These are phyloP conservation scores for Altica lythri DNA, from an alignment of 2,888 invertebrate species.

Conservation along the genomic window DNA sequence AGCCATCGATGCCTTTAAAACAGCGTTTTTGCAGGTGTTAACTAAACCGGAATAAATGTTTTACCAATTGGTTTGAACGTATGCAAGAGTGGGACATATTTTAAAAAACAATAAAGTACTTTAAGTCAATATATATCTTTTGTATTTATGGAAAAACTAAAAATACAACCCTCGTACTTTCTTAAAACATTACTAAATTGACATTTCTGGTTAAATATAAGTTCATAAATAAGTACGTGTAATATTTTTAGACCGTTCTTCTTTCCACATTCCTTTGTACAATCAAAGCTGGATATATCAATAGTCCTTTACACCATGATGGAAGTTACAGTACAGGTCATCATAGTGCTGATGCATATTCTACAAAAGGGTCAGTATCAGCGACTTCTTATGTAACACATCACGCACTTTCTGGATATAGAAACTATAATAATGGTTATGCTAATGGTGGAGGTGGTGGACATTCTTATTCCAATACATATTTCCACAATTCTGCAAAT, in stretches of 20 bases:
- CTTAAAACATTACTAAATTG: too few species aligned
- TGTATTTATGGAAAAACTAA: too few species aligned
- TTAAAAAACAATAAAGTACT: too few species aligned
- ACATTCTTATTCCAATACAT: constrained; percentile 29
- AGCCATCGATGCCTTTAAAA: too few species aligned
- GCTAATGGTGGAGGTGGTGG: constrained; percentile 14
- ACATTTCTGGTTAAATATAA: too few species aligned
- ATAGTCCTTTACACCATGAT: constrained; percentile 7
- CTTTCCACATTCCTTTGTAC: constrained; percentile 18
- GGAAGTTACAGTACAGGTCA: constrained; percentile 15
- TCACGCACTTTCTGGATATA: constrained; percentile 26
- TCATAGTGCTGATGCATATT: constrained; percentile 1
- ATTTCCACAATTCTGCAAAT: constrained; percentile 18
- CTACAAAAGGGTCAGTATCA: constrained; percentile 28
- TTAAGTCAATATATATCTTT: too few species aligned
- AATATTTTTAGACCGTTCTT: constrained; percentile 20
- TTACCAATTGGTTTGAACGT: too few species aligned
- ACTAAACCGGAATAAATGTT: too few species aligned
- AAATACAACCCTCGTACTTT: too few species aligned
- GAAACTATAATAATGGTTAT: constrained; percentile 11
- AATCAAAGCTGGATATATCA: constrained; percentile 28
- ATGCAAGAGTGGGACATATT: too few species aligned
- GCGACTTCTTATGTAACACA: constrained; percentile 36
- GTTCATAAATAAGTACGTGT: too few species aligned
- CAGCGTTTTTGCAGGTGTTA: too few species aligned